A percentile compares a stretch with the other conserved stretches of the same genome.
Conservation (phyloP, 2,888 invertebrate genomes). For the Aethes cnicana region DNA sequence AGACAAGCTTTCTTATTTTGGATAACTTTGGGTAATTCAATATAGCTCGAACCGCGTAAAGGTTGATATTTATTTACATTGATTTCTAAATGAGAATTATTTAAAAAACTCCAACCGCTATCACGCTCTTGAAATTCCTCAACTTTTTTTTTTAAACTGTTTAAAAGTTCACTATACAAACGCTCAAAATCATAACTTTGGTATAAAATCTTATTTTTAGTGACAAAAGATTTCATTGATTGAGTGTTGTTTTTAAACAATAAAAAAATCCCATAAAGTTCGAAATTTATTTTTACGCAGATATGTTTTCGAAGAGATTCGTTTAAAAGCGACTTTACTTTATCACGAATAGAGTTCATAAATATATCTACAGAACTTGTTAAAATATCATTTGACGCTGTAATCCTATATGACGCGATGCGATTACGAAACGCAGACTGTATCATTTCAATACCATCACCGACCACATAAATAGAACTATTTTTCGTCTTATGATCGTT, state of each 20-base stretch:
- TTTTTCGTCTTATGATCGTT: slow-evolving; percentile 2
- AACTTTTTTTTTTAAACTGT: slow-evolving; percentile 4
- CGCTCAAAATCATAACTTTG: not conserved
- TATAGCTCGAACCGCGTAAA: slow-evolving; percentile 8
- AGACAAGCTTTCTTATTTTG: slow-evolving; percentile 11
- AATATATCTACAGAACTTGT: slow-evolving; percentile 3
- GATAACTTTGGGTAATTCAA: slow-evolving; percentile 7
- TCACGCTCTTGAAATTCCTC: slow-evolving; percentile 9
- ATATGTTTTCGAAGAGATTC: slow-evolving; percentile 1
- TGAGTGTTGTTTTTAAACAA: slow-evolving; percentile 1
- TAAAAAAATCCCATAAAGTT: not conserved
- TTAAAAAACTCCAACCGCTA: slow-evolving; percentile 16
- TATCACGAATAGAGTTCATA: slow-evolving; percentile 1
- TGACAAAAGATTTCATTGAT: slow-evolving; percentile 5
- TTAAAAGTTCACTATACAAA: not conserved
- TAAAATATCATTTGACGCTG: not conserved
- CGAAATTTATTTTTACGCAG: slow-evolving; percentile 3
- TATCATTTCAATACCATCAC: slow-evolving; percentile 2
- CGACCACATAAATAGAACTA: not conserved
- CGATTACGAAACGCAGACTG: slow-evolving; percentile 4
- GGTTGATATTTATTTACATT: slow-evolving; percentile 21
- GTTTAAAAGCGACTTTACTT: not conserved
- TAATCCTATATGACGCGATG: slow-evolving; percentile 2
- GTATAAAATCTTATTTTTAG: slow-evolving; percentile 2
- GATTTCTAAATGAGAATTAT: slow-evolving; percentile 16